Base-by-base conservation (phyloP, 2,797 vertebrate genomes). In the Ptychobarbus kaznakovi region DNA sequence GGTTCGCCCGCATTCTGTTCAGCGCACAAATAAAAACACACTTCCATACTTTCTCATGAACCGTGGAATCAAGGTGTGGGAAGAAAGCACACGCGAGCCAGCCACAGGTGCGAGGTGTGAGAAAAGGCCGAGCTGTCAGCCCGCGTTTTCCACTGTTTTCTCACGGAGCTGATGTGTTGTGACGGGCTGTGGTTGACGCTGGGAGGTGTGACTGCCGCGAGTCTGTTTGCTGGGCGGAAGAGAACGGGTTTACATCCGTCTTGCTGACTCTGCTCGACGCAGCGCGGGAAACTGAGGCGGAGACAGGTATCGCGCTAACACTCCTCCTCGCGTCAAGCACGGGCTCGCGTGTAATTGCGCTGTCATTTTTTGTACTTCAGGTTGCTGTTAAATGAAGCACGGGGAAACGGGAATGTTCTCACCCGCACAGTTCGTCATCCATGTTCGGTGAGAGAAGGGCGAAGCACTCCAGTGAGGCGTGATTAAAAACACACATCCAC, bases 111-210 rank as follows among this genome's bases (percentile, higher is more conserved):
- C 72, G 66, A 82, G 61, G 85, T 87, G 88, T 89, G 87, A 90
- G 89, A 90, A 89, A 89, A 61, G 86, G 75, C 49, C 42, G 72
- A 72, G 88, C 91, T 92, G 92, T 92, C 92, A 87, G 82, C 82
- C 78, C 84, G 76, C 89, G 63, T 91, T 94, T 93, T 91, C 91
- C 93, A 80, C 84, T 93, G 92, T 92, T 90, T 93, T 89, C 88
- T 92, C 89, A 90, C 91, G 90, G 85, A 93, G 91, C 88, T 93
- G 92, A 95, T 94, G 90, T 93, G 91, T 91, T 92, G 76, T 94
- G 94, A 94, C 92, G 93, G 89, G 44, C 92, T 87, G 89, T 93
- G 94, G 93, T 92, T 95, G 94, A 94, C 93, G 94, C 89, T 85
- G 91, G 89, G 90, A 93, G 92, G 89, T 94, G 90, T 91, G 91